Percentiles rank a stretch among this genome's conserved stretches.
phyloP scores from a whole-genome alignment of 2,888 invertebrate genomes.

The Psococerastis gibbosa region DNA sequence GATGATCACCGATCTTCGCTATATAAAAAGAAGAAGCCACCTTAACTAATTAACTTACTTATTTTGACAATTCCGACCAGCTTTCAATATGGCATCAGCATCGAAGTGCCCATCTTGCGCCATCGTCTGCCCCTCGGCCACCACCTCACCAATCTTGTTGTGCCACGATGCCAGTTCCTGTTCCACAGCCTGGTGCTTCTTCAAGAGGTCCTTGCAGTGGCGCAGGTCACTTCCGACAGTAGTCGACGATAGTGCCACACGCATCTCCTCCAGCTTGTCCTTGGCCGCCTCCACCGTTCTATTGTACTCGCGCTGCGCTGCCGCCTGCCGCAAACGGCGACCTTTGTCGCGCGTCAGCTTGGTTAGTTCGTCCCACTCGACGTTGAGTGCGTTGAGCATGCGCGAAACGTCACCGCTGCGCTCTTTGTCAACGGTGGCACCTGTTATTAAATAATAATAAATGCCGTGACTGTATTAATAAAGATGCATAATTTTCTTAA shows the following conservation, averaged over 20 bases:
- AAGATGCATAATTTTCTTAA: too few species aligned
- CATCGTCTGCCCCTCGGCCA: slow-evolving; percentile 70
- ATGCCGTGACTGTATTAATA: too few species aligned
- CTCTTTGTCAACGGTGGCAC: too few species aligned
- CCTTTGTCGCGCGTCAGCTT: slow-evolving; percentile 46
- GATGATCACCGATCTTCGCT: not conserved
- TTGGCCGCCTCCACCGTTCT: slow-evolving; percentile 78
- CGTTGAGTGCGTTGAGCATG: slow-evolving; percentile 48
- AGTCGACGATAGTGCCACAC: slow-evolving; percentile 52
- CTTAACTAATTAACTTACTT: slow-evolving; percentile 32
- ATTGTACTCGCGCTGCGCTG: slow-evolving; percentile 54
- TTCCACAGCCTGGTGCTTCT: slow-evolving; percentile 75
- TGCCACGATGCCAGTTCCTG: slow-evolving; percentile 72
- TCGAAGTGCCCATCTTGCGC: slow-evolving; percentile 91
- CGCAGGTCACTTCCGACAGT: slow-evolving; percentile 79
- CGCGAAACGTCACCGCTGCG: slow-evolving; percentile 43
- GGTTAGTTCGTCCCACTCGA: slow-evolving; percentile 57
- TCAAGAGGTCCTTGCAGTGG: slow-evolving; percentile 76
- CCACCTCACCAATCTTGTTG: slow-evolving; percentile 56
- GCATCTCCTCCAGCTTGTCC: slow-evolving; percentile 68
- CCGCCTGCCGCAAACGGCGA: slow-evolving; percentile 68
- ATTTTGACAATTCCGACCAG: slow-evolving; percentile 52
- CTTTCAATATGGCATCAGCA: slow-evolving; percentile 61
- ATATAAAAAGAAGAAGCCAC: slow-evolving; percentile 1
- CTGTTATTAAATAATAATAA: slow-evolving; percentile 53